These are phyloP conservation scores for Hippopotamyrus pictus DNA, from an alignment of 2,797 vertebrate species.

Conservation along the genomic window DNA sequence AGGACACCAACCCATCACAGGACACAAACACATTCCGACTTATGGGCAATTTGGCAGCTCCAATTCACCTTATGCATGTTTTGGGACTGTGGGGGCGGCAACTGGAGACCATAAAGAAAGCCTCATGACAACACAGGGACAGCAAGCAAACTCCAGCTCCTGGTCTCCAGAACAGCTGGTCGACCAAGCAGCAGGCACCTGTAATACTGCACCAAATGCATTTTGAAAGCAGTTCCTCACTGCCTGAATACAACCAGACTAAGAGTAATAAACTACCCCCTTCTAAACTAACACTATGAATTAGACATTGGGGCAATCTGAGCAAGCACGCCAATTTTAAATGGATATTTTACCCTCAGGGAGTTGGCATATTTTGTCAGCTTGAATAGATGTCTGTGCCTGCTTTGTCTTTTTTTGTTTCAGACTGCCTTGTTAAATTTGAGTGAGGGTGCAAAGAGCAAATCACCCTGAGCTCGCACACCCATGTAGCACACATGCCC, in stretches of 20 bases:
- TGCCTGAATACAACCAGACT: background rate
- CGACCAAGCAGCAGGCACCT: background rate
- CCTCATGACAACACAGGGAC: background rate
- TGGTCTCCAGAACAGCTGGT: background rate
- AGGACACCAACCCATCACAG: background rate
- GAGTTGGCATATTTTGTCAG: background rate
- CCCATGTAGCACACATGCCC: background rate
- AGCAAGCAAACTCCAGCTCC: background rate
- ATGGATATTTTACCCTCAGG: background rate
- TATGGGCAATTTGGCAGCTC: background rate
- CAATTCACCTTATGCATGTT: background rate
- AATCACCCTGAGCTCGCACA: background rate
- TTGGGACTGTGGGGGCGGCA: background rate
- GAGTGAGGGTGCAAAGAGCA: conserved; percentile 11
- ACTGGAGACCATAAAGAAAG: background rate
- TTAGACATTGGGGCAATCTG: background rate
- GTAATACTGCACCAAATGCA: background rate
- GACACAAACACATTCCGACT: background rate
- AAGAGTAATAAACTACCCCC: background rate
- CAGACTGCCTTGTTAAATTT: conserved; percentile 15
- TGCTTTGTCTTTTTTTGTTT: background rate
- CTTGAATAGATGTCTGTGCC: background rate
- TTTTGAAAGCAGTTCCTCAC: background rate
- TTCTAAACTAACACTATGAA: conserved; percentile 10
- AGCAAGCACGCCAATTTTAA: background rate